These are phyloP conservation scores for Pseudococcus longispinus DNA, from an alignment of 2,888 invertebrate genomes.

Conservation along the genomic window DNA sequence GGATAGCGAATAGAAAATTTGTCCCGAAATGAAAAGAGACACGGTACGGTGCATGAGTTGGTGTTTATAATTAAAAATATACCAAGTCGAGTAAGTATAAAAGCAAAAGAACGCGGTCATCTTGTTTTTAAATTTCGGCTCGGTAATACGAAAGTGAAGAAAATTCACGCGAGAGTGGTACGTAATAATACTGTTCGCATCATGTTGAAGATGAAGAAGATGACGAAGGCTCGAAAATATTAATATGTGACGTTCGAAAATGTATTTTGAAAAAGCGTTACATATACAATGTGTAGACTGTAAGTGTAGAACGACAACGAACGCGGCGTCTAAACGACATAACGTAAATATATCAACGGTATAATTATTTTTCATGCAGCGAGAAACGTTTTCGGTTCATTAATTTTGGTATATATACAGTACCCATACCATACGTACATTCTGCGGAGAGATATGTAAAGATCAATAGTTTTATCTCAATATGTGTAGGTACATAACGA, in stretches of 20 bases:
- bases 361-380: constrained; percentile 40
- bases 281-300: background rate
- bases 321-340: constrained; percentile 41
- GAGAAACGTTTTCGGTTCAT: constrained; percentile 44
- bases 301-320: constrained; percentile 30
- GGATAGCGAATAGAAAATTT: background rate
- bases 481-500: background rate
- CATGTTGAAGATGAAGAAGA: background rate
- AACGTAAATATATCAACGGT: constrained; percentile 44
- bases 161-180: background rate
- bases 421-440: background rate
- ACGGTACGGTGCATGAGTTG: background rate
- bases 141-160: background rate
- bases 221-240: constrained; percentile 39
- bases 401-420: constrained; percentile 11
- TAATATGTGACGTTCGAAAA: constrained; percentile 22
- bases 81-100: background rate
- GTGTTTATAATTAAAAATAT: background rate
- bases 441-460: constrained; percentile 15
- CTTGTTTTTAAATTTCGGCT: background rate
- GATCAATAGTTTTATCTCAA: constrained; percentile 19
- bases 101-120: background rate
- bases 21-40: background rate
- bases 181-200: no score
- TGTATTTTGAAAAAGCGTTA: constrained; percentile 28